phyloP scores from a whole-genome alignment of 2,113 vertebrate genomes.

The Malurus cyaneus region DNA sequence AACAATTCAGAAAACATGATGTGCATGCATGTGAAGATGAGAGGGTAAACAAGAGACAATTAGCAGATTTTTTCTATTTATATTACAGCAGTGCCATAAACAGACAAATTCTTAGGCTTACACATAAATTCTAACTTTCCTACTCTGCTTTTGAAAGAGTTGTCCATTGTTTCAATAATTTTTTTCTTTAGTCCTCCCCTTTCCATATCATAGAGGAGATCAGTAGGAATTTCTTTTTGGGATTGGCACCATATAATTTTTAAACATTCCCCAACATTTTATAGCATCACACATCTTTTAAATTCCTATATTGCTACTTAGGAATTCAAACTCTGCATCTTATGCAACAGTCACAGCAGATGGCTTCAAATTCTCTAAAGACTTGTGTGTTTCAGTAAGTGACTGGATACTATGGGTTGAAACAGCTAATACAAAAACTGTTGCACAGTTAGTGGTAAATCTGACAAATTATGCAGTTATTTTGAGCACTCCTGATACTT shows the following conservation, averaged over 20 bases:
- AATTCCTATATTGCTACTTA: background rate
- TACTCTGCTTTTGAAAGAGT: background rate
- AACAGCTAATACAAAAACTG: background rate
- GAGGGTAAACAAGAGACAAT: background rate
- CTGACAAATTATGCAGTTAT: background rate
- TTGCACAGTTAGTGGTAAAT: background rate
- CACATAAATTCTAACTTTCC: background rate
- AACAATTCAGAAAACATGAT: background rate
- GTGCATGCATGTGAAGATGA: background rate
- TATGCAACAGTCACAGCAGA: background rate
- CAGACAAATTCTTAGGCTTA: background rate
- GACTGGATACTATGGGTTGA: background rate
- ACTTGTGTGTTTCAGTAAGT: rapidly evolving
- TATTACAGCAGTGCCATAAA: background rate
- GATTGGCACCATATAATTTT: background rate
- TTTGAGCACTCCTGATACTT: background rate
- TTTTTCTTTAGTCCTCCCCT: background rate
- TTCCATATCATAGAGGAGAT: background rate
- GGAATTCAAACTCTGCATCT: background rate
- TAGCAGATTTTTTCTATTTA: background rate
- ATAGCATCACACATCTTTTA: background rate
- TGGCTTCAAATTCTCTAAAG: background rate
- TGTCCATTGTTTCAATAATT: background rate
- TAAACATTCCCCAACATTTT: background rate
- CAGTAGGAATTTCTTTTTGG: background rate